Evolutionary conservation across 2,797 vertebrate genomes (phyloP), one percentile per base, ranked within the genome.

Genomic region (Myioborus miniatus): DNA sequence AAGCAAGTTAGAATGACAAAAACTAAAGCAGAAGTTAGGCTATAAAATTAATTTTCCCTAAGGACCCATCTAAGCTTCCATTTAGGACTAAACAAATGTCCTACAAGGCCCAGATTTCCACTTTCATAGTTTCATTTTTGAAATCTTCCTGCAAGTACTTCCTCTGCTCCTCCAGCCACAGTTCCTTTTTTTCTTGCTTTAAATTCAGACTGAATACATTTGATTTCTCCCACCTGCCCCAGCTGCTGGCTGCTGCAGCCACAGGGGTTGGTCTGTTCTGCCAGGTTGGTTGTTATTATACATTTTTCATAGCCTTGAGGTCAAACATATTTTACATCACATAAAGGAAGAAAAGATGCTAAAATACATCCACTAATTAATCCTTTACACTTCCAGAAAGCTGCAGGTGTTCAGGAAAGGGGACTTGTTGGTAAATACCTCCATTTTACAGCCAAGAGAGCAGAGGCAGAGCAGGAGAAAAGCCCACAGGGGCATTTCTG

Each of bases 41-140:
- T 65, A 21, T 23, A 37, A 50, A 58, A 39, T 17, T 34, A 1
- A 0, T 34, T 62, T 74, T 36, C 71, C 29, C 3, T 8, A 60
- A 53, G 43, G 46, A 32, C 36, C 29, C 37, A 71, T 9, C 19
- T 4, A 29, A 19, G 41, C n/a, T 43, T 60, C 72, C 56, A 36
- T 8, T 47, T 4, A 53, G 53, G 39, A 69, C 32, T 50, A 34
- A 50, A 41, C 39, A 32, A 41, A 70, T 68, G 49, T 10, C 52
- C 59, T 23, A 32, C 44, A 58, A 56, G 32, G 13, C 47, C 27
- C 68, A 18, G 21, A 37, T 26, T 43, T 21, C 41, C 37, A 32
- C 11, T 70, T 84, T 12, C 0, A 2, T 32, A 0, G 30, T 20
- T 49, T 16, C 1, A 3, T 7, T 52, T 71, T 23, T 29, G 9